Evolutionary conservation across 1,140 invertebrate genomes (phyloP).

Genomic region (Xylocopa sonorina): DNA sequence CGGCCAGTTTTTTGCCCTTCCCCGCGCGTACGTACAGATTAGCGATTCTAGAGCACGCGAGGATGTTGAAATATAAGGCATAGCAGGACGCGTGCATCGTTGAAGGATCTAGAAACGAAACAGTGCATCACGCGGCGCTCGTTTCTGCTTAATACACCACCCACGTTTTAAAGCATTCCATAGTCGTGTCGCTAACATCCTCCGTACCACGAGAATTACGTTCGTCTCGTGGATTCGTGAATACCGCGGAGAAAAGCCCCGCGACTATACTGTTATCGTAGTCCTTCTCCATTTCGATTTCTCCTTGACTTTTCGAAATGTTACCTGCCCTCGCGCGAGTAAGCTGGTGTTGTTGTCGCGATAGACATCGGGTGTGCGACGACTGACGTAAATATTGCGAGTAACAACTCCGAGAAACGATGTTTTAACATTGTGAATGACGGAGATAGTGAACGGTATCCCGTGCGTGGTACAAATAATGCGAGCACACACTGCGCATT

Average conservation of each 20-base stretch:
- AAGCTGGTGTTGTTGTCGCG: too few species aligned
- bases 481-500: too few species aligned
- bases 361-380: too few species aligned
- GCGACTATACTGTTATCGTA: background rate
- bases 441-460: background rate
- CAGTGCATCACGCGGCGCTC: slow-evolving; percentile 7
- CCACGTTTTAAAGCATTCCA: slow-evolving; percentile 40
- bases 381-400: background rate
- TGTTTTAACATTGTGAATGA: background rate
- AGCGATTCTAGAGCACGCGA: background rate
- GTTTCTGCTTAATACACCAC: slow-evolving; percentile 37
- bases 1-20: background rate
- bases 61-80: background rate
- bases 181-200: slow-evolving; percentile 23
- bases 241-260: background rate
- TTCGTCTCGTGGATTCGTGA: background rate
- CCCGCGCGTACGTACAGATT: too few species aligned
- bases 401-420: background rate
- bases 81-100: background rate
- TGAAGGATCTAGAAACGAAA: slow-evolving; percentile 18
- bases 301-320: background rate
- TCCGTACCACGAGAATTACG: background rate
- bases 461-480: too few species aligned
- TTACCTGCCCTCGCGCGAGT: background rate
- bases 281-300: background rate